Evolutionary conservation across 2,888 invertebrate species (phyloP).

Genomic region (Lycocerus yunnanus): DNA sequence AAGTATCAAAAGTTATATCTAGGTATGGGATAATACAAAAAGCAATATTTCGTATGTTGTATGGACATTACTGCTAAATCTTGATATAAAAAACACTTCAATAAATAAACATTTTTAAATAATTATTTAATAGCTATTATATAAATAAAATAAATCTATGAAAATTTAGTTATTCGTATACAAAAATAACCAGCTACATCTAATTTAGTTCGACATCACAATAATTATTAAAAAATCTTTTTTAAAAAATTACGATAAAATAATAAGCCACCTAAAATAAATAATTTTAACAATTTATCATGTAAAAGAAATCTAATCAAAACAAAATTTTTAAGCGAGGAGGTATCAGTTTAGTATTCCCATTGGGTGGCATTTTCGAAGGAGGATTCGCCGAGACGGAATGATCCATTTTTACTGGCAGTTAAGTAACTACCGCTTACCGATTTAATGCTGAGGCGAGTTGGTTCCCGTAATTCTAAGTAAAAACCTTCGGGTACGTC

Average conservation of each 20-base stretch:
- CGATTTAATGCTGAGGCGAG: slow-evolving; percentile 87
- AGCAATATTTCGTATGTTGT: background rate
- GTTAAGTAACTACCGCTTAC: slow-evolving; percentile 77
- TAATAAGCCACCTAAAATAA: slow-evolving; percentile 11
- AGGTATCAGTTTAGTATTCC: slow-evolving; percentile 75
- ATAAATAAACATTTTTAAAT: slow-evolving; percentile 3
- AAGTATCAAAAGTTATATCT: background rate
- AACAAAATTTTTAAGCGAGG: background rate
- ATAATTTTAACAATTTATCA: background rate
- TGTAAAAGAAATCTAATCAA: slow-evolving; percentile 4
- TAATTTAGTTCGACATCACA: slow-evolving; percentile 18
- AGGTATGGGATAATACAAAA: background rate
- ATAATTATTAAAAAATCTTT: background rate
- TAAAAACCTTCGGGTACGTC: slow-evolving; percentile 86
- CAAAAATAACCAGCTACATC: slow-evolving; percentile 10
- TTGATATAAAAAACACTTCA: background rate
- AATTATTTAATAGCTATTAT: background rate
- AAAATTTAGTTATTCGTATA: background rate
- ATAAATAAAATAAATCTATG: background rate
- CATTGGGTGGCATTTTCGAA: slow-evolving; percentile 85
- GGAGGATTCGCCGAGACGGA: slow-evolving; percentile 80
- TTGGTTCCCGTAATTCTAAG: slow-evolving; percentile 91
- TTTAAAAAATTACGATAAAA: background rate
- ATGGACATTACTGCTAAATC: background rate
- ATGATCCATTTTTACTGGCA: slow-evolving; percentile 90